phyloP scores from a whole-genome alignment of 2,797 vertebrate species.

The Apodemus agrarius region DNA sequence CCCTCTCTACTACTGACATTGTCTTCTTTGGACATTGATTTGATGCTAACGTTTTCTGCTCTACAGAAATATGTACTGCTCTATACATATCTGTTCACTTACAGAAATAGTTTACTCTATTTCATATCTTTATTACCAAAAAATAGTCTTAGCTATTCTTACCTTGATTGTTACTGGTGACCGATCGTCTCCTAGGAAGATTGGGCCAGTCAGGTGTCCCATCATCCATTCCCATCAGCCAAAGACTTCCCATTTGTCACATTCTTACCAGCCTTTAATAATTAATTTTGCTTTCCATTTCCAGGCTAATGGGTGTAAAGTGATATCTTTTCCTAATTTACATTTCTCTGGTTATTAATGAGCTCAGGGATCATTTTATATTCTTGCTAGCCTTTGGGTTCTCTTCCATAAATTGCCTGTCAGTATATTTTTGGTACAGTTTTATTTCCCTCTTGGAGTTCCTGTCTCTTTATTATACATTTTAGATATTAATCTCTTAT shows the following conservation, averaged over 20 bases:
- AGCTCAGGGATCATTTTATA: slow-evolving; percentile 43
- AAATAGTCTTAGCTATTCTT: slow-evolving; percentile 26
- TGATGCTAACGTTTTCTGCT: not conserved
- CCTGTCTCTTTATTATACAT: not conserved
- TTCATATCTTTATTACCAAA: not conserved
- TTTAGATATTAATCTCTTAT: not conserved
- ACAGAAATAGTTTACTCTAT: slow-evolving; percentile 11
- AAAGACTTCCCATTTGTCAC: not conserved
- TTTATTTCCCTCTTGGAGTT: not conserved
- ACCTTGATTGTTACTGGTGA: not conserved
- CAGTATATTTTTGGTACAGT: not conserved
- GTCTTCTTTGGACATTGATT: slow-evolving; percentile 41
- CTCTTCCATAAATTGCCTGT: slow-evolving; percentile 39
- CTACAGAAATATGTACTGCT: slow-evolving; percentile 22
- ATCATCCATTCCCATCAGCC: not conserved
- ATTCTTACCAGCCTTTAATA: slow-evolving; percentile 5
- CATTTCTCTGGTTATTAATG: slow-evolving; percentile 60
- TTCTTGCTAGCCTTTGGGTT: slow-evolving; percentile 40
- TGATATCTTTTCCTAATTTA: slow-evolving; percentile 50
- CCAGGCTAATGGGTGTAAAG: slow-evolving; percentile 36
- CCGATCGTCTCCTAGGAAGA: not conserved
- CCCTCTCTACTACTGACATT: not conserved
- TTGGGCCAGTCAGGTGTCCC: not conserved
- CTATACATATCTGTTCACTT: not conserved
- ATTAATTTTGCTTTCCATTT: slow-evolving; percentile 55